Evolutionary conservation across 2,113 vertebrate species (phyloP).

Genomic region (Triplophysa dalaica): DNA sequence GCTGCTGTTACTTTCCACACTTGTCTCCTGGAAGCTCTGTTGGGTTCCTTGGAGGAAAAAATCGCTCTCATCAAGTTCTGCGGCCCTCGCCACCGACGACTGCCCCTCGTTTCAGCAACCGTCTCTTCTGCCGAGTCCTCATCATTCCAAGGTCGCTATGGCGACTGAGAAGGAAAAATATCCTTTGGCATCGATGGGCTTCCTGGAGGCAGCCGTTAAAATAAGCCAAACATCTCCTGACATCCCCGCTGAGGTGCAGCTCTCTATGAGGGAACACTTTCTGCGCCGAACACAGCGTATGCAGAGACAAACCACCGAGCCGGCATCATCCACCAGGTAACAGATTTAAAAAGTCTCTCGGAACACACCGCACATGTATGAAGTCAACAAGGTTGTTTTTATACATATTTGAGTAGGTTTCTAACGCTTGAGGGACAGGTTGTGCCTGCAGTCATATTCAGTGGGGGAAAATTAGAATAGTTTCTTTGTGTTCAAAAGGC

Average conservation of each 20-base stretch:
- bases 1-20: constrained; percentile 85
- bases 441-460: not conserved
- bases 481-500: no score
- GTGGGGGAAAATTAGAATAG: constrained; percentile 62
- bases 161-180: constrained; percentile 84
- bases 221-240: constrained; percentile 90
- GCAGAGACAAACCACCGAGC: constrained; percentile 85
- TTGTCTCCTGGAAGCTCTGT: constrained; percentile 88
- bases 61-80: constrained; percentile 69
- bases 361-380: constrained; percentile 77
- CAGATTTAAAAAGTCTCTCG: constrained; percentile 73
- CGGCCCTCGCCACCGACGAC: constrained; percentile 57
- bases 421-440: not conserved
- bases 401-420: not conserved
- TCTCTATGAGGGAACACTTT: constrained; percentile 84
- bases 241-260: constrained; percentile 87
- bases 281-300: constrained; percentile 81
- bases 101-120: constrained; percentile 66
- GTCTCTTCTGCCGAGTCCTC: constrained; percentile 65
- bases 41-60: constrained; percentile 85
- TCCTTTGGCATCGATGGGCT: constrained; percentile 82
- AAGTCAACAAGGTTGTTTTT: not conserved
- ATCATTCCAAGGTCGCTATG: constrained; percentile 81
- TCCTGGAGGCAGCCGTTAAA: constrained; percentile 86
- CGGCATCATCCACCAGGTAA: constrained; percentile 86